These are phyloP conservation scores for Hemicordylus capensis DNA, from an alignment of 2,113 vertebrate genomes.

Conservation along the genomic window DNA sequence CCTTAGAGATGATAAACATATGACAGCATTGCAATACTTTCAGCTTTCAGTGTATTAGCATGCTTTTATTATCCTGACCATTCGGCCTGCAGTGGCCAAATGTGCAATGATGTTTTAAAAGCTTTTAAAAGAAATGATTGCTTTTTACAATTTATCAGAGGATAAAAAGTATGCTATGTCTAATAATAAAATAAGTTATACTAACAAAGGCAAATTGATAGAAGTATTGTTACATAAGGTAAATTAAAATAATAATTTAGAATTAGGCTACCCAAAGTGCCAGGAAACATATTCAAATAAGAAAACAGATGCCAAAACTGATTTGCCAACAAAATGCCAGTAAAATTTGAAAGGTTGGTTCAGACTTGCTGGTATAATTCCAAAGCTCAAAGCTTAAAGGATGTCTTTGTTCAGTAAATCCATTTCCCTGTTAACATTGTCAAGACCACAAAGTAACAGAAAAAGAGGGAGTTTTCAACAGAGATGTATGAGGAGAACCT, in stretches of 20 bases:
- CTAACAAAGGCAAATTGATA: background rate
- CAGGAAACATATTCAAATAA: constrained; percentile 75
- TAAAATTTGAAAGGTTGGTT: constrained; percentile 76
- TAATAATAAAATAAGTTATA: background rate
- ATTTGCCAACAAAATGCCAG: constrained; percentile 80
- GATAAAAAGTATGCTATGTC: background rate
- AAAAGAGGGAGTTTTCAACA: constrained; percentile 69
- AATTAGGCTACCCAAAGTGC: constrained; percentile 75
- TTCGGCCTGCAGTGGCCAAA: no score
- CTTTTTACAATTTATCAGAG: background rate
- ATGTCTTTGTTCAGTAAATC: constrained; percentile 79
- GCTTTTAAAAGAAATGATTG: no score
- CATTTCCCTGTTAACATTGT: constrained; percentile 79
- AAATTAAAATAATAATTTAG: constrained; percentile 59
- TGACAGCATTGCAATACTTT: no score
- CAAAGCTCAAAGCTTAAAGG: constrained; percentile 77
- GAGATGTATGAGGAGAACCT: constrained; percentile 61
- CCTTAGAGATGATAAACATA: no score
- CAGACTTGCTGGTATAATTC: constrained; percentile 75
- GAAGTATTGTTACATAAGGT: constrained; percentile 45
- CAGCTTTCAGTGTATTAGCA: no score
- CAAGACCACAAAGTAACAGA: constrained; percentile 67
- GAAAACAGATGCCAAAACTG: constrained; percentile 65
- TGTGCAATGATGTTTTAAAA: no score
- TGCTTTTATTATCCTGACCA: no score